Evolutionary conservation across 2,797 vertebrate species (phyloP).

Genomic region (Coracias cyanogaster): DNA sequence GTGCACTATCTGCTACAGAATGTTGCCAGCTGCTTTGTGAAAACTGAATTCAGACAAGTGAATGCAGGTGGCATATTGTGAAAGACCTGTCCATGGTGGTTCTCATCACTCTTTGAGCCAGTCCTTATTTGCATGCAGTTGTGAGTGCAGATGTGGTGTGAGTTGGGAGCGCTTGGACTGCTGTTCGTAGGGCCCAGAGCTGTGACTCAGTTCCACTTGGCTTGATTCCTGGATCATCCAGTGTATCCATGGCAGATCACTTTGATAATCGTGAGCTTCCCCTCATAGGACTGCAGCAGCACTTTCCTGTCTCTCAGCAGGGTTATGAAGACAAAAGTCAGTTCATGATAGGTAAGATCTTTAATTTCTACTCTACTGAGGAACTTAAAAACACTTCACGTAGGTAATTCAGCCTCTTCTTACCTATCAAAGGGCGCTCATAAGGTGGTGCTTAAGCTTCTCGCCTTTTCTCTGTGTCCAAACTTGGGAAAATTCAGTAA

Average conservation of each 20-base stretch:
- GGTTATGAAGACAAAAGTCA: neutral
- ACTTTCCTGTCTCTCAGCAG: neutral
- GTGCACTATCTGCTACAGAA: neutral
- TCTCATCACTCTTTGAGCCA: neutral
- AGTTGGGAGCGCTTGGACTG: neutral
- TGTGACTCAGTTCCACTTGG: accelerated
- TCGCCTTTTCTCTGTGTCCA: neutral
- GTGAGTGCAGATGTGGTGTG: neutral
- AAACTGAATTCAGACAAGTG: neutral
- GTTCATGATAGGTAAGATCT: too few relatives aligned
- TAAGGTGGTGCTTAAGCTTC: neutral
- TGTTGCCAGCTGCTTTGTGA: neutral
- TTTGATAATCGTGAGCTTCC: neutral
- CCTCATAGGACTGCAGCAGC: too few relatives aligned
- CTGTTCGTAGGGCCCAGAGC: too few relatives aligned
- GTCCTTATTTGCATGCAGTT: too few relatives aligned
- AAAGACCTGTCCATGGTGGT: neutral
- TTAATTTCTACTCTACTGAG: neutral
- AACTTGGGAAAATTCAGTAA: neutral
- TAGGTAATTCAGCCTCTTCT: neutral
- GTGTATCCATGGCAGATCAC: neutral
- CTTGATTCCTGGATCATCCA: neutral
- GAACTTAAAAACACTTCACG: neutral
- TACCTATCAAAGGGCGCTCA: neutral
- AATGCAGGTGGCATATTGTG: accelerated